A percentile compares a stretch with the other conserved stretches of the same genome.
Evolutionary conservation across 2,888 invertebrate species (phyloP).

Genomic region (Andrena haemorrhoa): DNA sequence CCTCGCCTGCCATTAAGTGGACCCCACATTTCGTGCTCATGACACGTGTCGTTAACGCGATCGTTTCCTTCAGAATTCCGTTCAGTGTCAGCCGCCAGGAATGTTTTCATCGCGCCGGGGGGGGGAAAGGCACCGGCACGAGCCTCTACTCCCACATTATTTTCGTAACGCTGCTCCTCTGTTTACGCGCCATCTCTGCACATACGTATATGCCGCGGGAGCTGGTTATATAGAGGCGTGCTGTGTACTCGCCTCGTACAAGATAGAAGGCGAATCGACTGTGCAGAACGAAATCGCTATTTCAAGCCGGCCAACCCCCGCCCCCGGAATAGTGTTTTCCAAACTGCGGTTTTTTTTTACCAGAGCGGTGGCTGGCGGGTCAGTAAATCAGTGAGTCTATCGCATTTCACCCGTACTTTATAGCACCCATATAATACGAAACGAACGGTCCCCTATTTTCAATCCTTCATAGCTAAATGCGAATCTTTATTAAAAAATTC

Average conservation of each 20-base stretch:
- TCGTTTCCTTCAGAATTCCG: constrained; percentile 45
- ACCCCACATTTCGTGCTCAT: constrained; percentile 15
- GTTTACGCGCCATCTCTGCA: constrained; percentile 58
- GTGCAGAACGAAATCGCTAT: constrained; percentile 17
- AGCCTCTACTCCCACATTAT: constrained; percentile 57
- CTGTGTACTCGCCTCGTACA: neutral
- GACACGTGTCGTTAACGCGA: constrained; percentile 48
- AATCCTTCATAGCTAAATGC: too few relatives aligned
- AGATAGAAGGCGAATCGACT: constrained; percentile 9
- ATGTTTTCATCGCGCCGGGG: constrained; percentile 50
- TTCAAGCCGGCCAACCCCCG: neutral
- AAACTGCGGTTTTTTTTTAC: neutral
- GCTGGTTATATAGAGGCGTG: constrained; percentile 21
- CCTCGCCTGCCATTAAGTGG: constrained; percentile 17
- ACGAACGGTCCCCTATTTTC: too few relatives aligned
- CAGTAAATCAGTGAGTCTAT: neutral
- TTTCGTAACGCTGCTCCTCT: constrained; percentile 65
- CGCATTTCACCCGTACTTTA: too few relatives aligned
- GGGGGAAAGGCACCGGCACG: constrained; percentile 39
- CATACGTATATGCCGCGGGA: constrained; percentile 41
- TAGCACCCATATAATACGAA: too few relatives aligned
- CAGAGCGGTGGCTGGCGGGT: too few relatives aligned
- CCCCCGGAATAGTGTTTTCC: neutral
- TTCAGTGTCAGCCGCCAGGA: constrained; percentile 45
- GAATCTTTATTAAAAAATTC: constrained; percentile 11